Base-by-base conservation (phyloP, 2,888 invertebrate genomes). In the Acheta domesticus region DNA sequence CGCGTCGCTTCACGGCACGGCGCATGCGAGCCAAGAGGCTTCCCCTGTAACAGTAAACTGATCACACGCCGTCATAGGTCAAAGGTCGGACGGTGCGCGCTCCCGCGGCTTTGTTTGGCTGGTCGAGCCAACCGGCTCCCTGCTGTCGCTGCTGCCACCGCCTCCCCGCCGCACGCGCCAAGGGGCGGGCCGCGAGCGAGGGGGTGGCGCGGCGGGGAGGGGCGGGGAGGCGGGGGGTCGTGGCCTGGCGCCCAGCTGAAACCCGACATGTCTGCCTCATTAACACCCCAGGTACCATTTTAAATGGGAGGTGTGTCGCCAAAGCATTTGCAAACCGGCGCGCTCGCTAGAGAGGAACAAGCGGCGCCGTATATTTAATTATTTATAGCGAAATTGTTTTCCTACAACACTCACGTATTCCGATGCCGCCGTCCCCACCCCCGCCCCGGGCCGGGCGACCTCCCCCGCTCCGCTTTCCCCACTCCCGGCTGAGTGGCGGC, bases 21-120 rank as follows among this genome's bases (percentile, higher is more conserved):
- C 62, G 62, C 62, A 62, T 62, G n/a, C 62, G n/a, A 62, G 62
- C 62, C 62, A 62, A 62, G 62, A 62, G 62, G 62, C 62, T 62
- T 62, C 62, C 62, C n/a, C 62, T 62, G 62, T 62, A 62, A 62
- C 62, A 62, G 62, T 62, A 62, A 62, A 62, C 62, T 62, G 62
- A 62, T 62, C 62, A 62, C 62, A 62, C 62, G 62, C 62, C 62
- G n/a, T 62, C 62, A 62, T 62, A 62, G 62, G 62, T 62, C 62
- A 62, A 62, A 62, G 62, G 62, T 62, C 62, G 62, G 14, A 62
- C 62, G 62, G 62, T 62, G 14, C 62, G 62, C 14, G 62, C 62
- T 36, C 36, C 36, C 36, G 62, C 16, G 14, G 62, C 62, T 62
- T 62, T 62, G 62, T 62, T 62, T 62, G 16, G 62, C 62, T 62